A percentile compares a stretch with the other conserved stretches of the same genome.
Conservation (phyloP, 2,888 invertebrate genomes). For the Charanyca ferruginea region DNA sequence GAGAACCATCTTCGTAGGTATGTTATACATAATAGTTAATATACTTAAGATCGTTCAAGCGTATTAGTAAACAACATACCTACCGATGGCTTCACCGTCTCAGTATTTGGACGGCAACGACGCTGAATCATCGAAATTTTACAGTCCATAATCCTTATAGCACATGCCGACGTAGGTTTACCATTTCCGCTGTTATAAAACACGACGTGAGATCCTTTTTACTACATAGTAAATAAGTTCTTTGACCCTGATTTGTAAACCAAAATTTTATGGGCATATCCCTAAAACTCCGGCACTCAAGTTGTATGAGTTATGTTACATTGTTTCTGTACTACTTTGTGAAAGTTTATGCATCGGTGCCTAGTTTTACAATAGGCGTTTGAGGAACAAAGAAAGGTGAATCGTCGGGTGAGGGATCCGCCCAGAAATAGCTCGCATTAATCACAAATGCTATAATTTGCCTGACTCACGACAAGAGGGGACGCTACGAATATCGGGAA, state of each 20-base stretch:
- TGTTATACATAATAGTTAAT: neutral
- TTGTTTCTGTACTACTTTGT: neutral
- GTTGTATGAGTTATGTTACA: neutral
- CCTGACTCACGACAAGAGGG: slow-evolving; percentile 88
- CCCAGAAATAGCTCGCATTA: slow-evolving; percentile 87
- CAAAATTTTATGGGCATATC: slow-evolving; percentile 41
- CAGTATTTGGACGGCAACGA: slow-evolving; percentile 62
- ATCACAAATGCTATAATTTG: slow-evolving; percentile 88
- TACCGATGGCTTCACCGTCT: slow-evolving; percentile 75
- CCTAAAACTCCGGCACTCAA: slow-evolving; percentile 2
- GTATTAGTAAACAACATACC: slow-evolving; percentile 69
- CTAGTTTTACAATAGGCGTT: slow-evolving; percentile 62
- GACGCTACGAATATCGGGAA: slow-evolving; percentile 83
- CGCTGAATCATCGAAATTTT: slow-evolving; percentile 72
- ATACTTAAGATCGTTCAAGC: slow-evolving; percentile 40
- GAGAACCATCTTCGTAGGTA: neutral
- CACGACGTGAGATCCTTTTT: slow-evolving; percentile 64
- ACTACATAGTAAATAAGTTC: slow-evolving; percentile 67
- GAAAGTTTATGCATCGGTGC: slow-evolving; percentile 8
- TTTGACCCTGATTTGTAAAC: slow-evolving; percentile 67
- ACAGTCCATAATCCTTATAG: slow-evolving; percentile 68
- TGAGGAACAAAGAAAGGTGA: slow-evolving; percentile 81
- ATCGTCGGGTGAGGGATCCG: slow-evolving; percentile 75
- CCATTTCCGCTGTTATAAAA: slow-evolving; percentile 72
- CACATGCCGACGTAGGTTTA: slow-evolving; percentile 51